Evolutionary conservation across 1,140 invertebrate species (phyloP).

Genomic region (Stegodyphus dumicola): DNA sequence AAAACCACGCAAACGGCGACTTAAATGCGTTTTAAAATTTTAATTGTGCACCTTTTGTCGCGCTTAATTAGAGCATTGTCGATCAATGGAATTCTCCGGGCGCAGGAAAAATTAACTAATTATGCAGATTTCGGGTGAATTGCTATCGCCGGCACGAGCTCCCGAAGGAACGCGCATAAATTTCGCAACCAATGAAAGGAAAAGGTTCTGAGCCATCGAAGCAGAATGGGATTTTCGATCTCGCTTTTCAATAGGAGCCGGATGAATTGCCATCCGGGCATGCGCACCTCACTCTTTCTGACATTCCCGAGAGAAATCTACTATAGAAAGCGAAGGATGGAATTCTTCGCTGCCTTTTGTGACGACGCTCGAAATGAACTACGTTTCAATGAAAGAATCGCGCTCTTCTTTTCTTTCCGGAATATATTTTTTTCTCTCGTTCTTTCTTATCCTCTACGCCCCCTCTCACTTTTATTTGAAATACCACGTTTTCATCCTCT

Average conservation of each 20-base stretch:
- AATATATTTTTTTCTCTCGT: neutral
- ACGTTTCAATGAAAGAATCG: neutral
- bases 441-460: too few relatives aligned
- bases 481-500: neutral
- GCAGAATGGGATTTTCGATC: neutral
- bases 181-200: slow-evolving; percentile 37
- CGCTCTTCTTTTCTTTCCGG: neutral
- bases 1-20: slow-evolving; percentile 9
- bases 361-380: neutral
- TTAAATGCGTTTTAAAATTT: slow-evolving; percentile 40
- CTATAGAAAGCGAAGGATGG: too few relatives aligned
- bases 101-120: slow-evolving; percentile 25
- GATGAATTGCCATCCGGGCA: too few relatives aligned
- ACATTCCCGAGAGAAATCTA: too few relatives aligned
- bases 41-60: slow-evolving; percentile 20
- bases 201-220: slow-evolving; percentile 10
- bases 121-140: neutral
- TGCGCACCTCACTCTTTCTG: too few relatives aligned
- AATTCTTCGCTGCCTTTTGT: neutral
- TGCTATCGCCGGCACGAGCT: neutral
- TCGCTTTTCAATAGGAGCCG: neutral
- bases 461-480: neutral
- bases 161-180: slow-evolving; percentile 14
- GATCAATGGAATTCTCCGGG: neutral
- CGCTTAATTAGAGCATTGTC: neutral